phyloP scores from a whole-genome alignment of 2,797 vertebrate species.

The Notolabrus celidotus region DNA sequence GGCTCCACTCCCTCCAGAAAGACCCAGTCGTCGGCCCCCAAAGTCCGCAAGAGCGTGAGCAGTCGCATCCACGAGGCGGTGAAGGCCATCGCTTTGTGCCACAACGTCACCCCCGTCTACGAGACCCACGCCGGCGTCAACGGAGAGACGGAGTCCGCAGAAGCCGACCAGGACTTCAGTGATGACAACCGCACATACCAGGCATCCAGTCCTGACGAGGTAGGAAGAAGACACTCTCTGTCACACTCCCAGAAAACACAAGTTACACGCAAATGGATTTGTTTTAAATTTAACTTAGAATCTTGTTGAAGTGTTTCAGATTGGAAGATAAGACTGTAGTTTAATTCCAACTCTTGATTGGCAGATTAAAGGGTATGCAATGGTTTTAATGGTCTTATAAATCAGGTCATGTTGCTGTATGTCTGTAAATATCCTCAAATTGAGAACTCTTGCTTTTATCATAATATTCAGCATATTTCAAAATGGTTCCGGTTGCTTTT shows the following conservation, averaged over 20 bases:
- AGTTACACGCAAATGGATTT: too few relatives aligned
- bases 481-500: too few relatives aligned
- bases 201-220: slow-evolving; percentile 98
- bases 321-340: too few relatives aligned
- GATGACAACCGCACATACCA: slow-evolving; percentile 97
- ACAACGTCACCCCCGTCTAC: slow-evolving; percentile 97
- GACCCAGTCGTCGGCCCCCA: slow-evolving; percentile 84
- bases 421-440: too few relatives aligned
- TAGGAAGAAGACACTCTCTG: slow-evolving; percentile 59
- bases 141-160: slow-evolving; percentile 89
- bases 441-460: too few relatives aligned
- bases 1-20: slow-evolving; percentile 85
- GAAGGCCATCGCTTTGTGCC: slow-evolving; percentile 96
- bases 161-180: slow-evolving; percentile 95
- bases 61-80: slow-evolving; percentile 95
- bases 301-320: too few relatives aligned
- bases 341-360: too few relatives aligned
- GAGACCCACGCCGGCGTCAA: slow-evolving; percentile 82
- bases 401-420: too few relatives aligned
- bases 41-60: slow-evolving; percentile 93
- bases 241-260: too few relatives aligned
- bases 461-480: too few relatives aligned
- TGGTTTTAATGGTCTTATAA: neutral
- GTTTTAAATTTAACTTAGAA: too few relatives aligned
- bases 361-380: too few relatives aligned